These are phyloP conservation scores for Actinernus sp. DNA, from an alignment of 92 coral and sea anemone species.

Conservation along the genomic window DNA sequence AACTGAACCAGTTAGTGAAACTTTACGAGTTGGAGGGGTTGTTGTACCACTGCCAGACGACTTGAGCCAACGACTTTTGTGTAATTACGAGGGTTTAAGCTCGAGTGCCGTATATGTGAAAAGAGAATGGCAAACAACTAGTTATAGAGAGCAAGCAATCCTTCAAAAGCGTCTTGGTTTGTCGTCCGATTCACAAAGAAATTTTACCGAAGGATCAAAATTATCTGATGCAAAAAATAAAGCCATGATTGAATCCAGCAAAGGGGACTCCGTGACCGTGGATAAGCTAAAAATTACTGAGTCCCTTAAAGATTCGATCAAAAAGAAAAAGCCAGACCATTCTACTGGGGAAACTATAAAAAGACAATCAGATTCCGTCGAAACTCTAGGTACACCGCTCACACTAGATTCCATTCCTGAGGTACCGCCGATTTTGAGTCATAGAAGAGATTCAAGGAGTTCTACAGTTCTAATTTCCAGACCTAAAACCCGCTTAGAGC, in stretches of 20 bases:
- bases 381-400: not conserved
- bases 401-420: not conserved
- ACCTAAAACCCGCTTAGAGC: slow-evolving; percentile 90
- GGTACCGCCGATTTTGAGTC: slow-evolving; percentile 19
- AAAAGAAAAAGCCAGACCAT: slow-evolving; percentile 1
- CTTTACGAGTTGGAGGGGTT: slow-evolving; percentile 68
- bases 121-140: slow-evolving; percentile 96
- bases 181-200: slow-evolving; percentile 22
- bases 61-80: slow-evolving; percentile 66
- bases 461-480: slow-evolving; percentile 18
- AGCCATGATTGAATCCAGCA: slow-evolving; percentile 1
- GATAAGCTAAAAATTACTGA: slow-evolving; percentile 7
- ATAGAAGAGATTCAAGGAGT: slow-evolving; percentile 27
- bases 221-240: slow-evolving; percentile 4
- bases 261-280: not conserved
- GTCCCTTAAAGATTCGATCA: slow-evolving; percentile 5
- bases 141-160: slow-evolving; percentile 92
- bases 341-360: not conserved
- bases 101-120: slow-evolving; percentile 78
- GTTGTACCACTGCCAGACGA: slow-evolving; percentile 85
- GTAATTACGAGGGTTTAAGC: slow-evolving; percentile 88
- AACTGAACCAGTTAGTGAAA: slow-evolving; percentile 31
- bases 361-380: not conserved
- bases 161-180: slow-evolving; percentile 67
- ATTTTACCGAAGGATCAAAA: slow-evolving; percentile 29